Conservation (phyloP, 2,888 invertebrate species). For the Agrochola litura region DNA sequence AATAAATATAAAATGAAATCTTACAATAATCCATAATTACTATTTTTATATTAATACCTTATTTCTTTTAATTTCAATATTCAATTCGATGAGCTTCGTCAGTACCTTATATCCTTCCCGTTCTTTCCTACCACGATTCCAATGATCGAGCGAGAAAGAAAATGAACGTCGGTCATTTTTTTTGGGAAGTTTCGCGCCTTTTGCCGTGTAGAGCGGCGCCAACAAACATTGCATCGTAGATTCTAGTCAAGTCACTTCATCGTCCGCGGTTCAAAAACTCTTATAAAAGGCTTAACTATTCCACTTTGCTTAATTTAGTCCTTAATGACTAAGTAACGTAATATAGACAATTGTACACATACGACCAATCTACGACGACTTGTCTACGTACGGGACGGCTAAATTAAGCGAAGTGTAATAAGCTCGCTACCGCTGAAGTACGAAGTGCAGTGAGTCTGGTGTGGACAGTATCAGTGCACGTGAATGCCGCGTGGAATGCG, state of each 20-base stretch:
- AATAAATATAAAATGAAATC: background rate
- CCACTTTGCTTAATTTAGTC: background rate
- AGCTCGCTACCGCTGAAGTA: background rate
- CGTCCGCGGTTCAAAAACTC: no score
- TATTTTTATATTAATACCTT: background rate
- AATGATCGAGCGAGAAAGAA: background rate
- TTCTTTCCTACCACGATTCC: background rate
- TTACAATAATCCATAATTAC: background rate
- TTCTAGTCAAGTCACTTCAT: background rate
- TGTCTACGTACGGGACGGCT: background rate
- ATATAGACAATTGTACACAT: background rate
- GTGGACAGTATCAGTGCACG: background rate
- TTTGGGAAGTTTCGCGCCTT: background rate
- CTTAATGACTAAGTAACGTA: background rate
- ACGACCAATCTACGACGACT: no score
- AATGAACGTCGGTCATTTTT: no score
- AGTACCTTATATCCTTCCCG: slow-evolving; percentile 2
- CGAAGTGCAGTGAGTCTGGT: slow-evolving; percentile 5
- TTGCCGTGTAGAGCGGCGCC: background rate
- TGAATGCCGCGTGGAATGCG: background rate
- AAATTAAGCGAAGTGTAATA: background rate
- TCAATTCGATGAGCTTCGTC: slow-evolving; percentile 15
- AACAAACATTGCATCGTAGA: background rate
- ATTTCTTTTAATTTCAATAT: background rate
- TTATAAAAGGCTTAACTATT: background rate